Evolutionary conservation across 2,888 invertebrate species (phyloP).

Genomic region (Ypsolopha scabrella): DNA sequence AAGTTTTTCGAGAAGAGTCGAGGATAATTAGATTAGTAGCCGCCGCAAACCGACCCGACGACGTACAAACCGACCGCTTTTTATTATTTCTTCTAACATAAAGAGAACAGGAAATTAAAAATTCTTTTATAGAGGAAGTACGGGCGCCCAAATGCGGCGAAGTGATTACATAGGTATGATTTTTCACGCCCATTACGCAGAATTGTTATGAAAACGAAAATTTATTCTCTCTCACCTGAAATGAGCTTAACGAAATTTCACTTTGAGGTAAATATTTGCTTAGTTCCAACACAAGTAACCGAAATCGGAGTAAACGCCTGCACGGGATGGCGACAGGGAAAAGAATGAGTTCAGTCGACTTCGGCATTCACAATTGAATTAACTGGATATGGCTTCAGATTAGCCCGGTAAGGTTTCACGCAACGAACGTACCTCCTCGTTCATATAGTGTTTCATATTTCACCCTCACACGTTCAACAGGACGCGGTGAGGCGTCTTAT

Average conservation of each 20-base stretch:
- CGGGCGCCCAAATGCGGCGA: conserved; percentile 2
- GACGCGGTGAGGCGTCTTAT: background rate
- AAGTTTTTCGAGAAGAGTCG: conserved; percentile 45
- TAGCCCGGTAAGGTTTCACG: conserved; percentile 58
- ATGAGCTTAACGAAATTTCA: background rate
- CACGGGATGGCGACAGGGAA: conserved; percentile 30
- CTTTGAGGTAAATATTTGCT: background rate
- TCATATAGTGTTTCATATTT: conserved; percentile 51
- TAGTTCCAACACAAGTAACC: conserved; percentile 8
- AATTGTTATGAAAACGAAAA: background rate
- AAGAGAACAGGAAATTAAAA: conserved; percentile 16
- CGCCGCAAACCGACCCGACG: conserved; percentile 23
- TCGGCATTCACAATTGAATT: conserved; percentile 62
- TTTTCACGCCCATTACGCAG: conserved; percentile 2
- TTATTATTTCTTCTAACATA: conserved; percentile 14
- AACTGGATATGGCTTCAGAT: conserved; percentile 63
- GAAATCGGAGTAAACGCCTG: conserved; percentile 22
- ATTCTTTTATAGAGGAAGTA: conserved; percentile 10
- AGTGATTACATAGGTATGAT: conserved; percentile 2
- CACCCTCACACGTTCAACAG: conserved; percentile 16
- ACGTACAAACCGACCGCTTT: conserved; percentile 16
- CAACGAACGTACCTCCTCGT: conserved; percentile 6
- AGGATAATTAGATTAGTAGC: conserved; percentile 57
- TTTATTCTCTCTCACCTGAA: conserved; percentile 1
- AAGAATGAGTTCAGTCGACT: conserved; percentile 41